Percentiles rank a stretch among this genome's conserved stretches.
phyloP scores from a whole-genome alignment of 2,797 vertebrate genomes.

The Prunella strophiata region DNA sequence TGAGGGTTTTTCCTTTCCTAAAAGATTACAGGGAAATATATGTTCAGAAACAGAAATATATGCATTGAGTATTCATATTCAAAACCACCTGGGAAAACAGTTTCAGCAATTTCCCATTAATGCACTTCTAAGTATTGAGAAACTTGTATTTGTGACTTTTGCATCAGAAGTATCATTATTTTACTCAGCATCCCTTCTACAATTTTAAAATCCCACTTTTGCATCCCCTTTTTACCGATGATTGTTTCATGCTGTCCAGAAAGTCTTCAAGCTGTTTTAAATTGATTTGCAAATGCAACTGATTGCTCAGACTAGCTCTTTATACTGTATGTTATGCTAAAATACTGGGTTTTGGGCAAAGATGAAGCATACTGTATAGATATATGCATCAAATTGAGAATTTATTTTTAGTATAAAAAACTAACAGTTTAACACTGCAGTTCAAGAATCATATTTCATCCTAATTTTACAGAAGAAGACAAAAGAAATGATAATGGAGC shows the following conservation, averaged over 20 bases:
- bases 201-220: neutral
- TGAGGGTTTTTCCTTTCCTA: neutral
- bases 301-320: neutral
- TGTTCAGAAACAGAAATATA: neutral
- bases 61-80: neutral
- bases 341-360: neutral
- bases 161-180: neutral
- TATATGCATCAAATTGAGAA: neutral
- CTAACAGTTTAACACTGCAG: neutral
- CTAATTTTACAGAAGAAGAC: neutral
- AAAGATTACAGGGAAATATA: neutral
- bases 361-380: neutral
- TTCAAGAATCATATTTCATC: neutral
- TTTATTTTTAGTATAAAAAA: neutral
- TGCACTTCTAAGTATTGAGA: neutral
- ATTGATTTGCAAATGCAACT: slow-evolving; percentile 12
- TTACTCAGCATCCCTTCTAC: neutral
- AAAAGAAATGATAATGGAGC: neutral
- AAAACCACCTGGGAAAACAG: neutral
- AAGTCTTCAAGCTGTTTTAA: slow-evolving; percentile 1
- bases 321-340: neutral
- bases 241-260: slow-evolving; percentile 6
- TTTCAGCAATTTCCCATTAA: slow-evolving; percentile 1
- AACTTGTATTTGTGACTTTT: neutral
- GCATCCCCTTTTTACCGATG: neutral